These are phyloP conservation scores for Tachina grossa DNA, from an alignment of 2,888 invertebrate species.

Conservation along the genomic window DNA sequence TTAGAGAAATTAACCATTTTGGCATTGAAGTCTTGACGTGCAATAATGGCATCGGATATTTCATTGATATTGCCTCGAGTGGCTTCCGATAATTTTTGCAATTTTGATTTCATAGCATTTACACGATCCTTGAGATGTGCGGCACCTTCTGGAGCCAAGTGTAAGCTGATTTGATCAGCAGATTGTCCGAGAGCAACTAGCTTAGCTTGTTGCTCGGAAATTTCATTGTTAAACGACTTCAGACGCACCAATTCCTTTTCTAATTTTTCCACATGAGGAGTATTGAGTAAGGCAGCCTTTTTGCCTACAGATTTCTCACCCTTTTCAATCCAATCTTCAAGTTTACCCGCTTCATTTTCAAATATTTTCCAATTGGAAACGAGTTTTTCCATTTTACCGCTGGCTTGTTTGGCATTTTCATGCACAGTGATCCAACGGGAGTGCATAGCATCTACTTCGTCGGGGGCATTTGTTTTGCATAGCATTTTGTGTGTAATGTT, in stretches of 20 bases:
- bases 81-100: constrained; percentile 89
- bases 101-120: constrained; percentile 88
- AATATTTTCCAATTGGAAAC: constrained; percentile 92
- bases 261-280: constrained; percentile 89
- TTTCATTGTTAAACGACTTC: constrained; percentile 92
- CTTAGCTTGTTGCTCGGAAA: constrained; percentile 93
- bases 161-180: constrained; percentile 90
- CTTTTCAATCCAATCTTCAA: constrained; percentile 90
- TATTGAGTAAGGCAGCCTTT: constrained; percentile 86
- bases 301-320: constrained; percentile 86
- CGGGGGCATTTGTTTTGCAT: constrained; percentile 89
- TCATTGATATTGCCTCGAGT: constrained; percentile 90
- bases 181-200: constrained; percentile 90
- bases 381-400: constrained; percentile 90
- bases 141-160: constrained; percentile 90
- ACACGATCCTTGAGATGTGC: constrained; percentile 88
- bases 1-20: constrained; percentile 90
- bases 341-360: constrained; percentile 89
- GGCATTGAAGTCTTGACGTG: constrained; percentile 92
- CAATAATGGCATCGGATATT: constrained; percentile 91
- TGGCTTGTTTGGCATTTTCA: constrained; percentile 90
- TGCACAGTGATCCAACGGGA: constrained; percentile 94
- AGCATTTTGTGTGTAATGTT: constrained; percentile 89
- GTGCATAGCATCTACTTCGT: constrained; percentile 92
- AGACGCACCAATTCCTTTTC: constrained; percentile 90